These are phyloP conservation scores for Apotomis turbidana DNA, from an alignment of 2,888 invertebrate genomes.

Conservation along the genomic window DNA sequence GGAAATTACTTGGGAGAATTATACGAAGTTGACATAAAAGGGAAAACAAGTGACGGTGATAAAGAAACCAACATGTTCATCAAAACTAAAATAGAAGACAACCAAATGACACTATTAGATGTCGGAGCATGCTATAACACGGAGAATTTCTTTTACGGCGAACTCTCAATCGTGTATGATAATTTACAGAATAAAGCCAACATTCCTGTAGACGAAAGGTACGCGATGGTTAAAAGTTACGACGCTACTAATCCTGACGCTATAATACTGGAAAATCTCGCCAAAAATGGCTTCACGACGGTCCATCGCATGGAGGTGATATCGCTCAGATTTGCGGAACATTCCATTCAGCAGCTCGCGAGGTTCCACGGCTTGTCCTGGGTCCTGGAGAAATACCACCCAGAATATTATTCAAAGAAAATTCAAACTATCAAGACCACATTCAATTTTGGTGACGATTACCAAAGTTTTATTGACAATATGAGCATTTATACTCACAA, in stretches of 20 bases:
- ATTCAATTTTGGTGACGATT: constrained; percentile 32
- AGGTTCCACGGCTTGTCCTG: constrained; percentile 64
- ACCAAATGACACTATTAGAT: constrained; percentile 52
- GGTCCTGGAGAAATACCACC: constrained; percentile 52
- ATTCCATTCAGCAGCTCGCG: constrained; percentile 59
- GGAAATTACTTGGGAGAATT: constrained; percentile 57
- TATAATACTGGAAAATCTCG: constrained; percentile 62
- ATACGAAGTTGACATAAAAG: constrained; percentile 52
- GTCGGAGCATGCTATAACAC: constrained; percentile 53
- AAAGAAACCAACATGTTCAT: constrained; percentile 59
- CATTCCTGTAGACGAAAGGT: constrained; percentile 51
- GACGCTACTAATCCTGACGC: constrained; percentile 52
- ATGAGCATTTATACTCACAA: constrained; percentile 6
- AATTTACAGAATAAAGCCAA: constrained; percentile 56
- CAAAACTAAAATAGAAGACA: constrained; percentile 55
- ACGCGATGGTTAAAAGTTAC: constrained; percentile 54
- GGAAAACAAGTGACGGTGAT: constrained; percentile 22
- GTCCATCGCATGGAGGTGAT: constrained; percentile 55
- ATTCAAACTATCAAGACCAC: constrained; percentile 31
- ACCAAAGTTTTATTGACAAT: constrained; percentile 14
- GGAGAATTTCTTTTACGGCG: constrained; percentile 60
- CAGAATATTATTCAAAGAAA: constrained; percentile 53
- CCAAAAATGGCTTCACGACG: constrained; percentile 55
- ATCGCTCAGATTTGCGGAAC: constrained; percentile 57
- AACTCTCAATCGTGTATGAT: constrained; percentile 53